These are phyloP conservation scores for Cossypha heuglini DNA, from an alignment of 2,797 vertebrate genomes.

Conservation along the genomic window DNA sequence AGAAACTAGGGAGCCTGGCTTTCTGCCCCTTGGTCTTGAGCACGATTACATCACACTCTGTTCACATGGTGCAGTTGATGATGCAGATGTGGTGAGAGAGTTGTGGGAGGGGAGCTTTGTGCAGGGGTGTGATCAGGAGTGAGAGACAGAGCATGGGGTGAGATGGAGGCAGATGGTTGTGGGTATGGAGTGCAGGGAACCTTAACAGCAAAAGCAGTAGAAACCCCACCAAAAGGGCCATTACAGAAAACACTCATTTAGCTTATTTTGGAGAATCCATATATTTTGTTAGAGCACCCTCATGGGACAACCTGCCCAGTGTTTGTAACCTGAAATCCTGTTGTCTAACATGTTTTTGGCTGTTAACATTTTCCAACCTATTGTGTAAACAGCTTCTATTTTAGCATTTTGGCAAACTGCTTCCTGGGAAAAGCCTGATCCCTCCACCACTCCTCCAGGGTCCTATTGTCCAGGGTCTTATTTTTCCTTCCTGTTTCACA, in stretches of 20 bases:
- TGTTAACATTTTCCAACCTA: background rate
- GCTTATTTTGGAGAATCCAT: background rate
- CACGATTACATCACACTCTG: background rate
- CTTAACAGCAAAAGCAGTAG: background rate
- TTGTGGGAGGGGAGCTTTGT: background rate
- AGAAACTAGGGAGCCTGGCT: background rate
- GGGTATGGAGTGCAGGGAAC: background rate
- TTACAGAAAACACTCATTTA: background rate
- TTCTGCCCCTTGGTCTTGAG: background rate
- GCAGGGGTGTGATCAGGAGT: background rate
- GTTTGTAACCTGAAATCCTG: conserved; percentile 9
- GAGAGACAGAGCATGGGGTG: background rate
- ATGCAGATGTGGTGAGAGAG: background rate
- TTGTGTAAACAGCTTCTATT: conserved; percentile 34
- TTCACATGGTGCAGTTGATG: background rate
- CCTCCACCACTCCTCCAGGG: background rate
- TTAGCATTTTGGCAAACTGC: background rate
- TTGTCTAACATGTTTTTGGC: background rate
- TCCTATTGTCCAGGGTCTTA: conserved; percentile 41
- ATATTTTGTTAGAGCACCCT: background rate
- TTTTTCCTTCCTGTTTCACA: conserved; percentile 43
- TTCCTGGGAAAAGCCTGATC: conserved; percentile 2
- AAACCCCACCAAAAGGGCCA: background rate
- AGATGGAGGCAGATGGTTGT: background rate
- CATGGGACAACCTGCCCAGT: background rate